Evolutionary conservation across 2,113 vertebrate genomes (phyloP), one percentile per base, ranked within the genome.

Genomic region (Cochlearius cochlearius): DNA sequence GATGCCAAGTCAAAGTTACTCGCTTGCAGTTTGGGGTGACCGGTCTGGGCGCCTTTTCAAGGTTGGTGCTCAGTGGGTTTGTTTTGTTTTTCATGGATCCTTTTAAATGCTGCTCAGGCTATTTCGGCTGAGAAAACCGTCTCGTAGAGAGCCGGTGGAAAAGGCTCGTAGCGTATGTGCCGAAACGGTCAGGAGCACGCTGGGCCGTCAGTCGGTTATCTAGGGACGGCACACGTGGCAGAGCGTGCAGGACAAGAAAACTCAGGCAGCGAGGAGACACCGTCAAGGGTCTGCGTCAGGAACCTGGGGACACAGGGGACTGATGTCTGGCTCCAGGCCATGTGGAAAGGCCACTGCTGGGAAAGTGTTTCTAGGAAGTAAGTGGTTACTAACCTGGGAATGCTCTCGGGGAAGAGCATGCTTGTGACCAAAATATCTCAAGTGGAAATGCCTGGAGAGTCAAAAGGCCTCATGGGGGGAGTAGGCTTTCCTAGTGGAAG

Each of bases 361-460:
- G 9, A 55, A 84, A 56, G 52, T 26, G 32, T 68, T 94, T 94
- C 92, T 75, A 91, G 76, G 94, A 94, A 94, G 25, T 67, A 86
- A 63, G 36, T 56, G 60, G 27, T 87, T 60, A 38, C 72, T 81
- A 81, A 69, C 50, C 20, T 45, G 34, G 52, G 94, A 36, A 87
- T 5, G 1, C 64, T 81, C 56, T 87, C 2, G 1, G 60, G 45
- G 49, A 91, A 92, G 38, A 63, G 30, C 10, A 11, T 60, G 60
- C 60, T 90, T 81, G 92, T 94, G 91, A 94, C 60, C 64, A 58
- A 68, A 94, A 81, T 93, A 96, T 90, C 92, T 95, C 53, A 93
- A 96, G 95, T 96, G 91, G 94, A 81, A 86, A 72, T 78, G 73
- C 56, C 53, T 60, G 56, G 60, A 89, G 49, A 90, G 56, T 34